Evolutionary conservation across 2,888 invertebrate species (phyloP).

Genomic region (Ariolimax columbianus): DNA sequence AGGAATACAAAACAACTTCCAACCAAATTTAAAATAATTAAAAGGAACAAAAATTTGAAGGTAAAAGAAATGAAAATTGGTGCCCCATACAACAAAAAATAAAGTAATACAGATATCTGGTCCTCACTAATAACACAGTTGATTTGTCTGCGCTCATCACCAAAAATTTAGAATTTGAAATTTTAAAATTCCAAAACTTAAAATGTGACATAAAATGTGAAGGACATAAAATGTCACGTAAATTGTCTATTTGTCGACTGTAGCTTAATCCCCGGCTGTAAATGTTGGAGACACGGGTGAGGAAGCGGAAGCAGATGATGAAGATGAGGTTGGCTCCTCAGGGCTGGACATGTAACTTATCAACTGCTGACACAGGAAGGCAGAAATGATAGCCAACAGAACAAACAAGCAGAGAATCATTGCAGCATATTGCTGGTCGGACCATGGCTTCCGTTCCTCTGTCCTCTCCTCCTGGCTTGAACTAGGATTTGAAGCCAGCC

Average conservation of each 20-base stretch:
- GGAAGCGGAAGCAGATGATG: neutral
- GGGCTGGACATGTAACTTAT: conserved; percentile 54
- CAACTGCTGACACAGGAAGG: conserved; percentile 82
- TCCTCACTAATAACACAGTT: neutral
- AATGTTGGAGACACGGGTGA: neutral
- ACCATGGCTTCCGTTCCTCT: conserved; percentile 76
- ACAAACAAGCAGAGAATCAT: conserved; percentile 83
- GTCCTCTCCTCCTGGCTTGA: neutral
- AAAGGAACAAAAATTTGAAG: neutral
- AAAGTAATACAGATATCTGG: neutral
- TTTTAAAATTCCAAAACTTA: no score
- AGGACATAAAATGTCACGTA: neutral
- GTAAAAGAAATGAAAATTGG: neutral
- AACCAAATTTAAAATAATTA: neutral
- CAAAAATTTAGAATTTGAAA: no score
- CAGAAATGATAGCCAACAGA: conserved; percentile 83
- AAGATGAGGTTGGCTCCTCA: neutral
- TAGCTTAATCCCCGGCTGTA: neutral
- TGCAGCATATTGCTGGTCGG: conserved; percentile 84
- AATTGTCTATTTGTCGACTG: neutral
- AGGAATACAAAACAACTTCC: neutral
- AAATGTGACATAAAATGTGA: conserved; percentile 10
- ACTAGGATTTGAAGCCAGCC: conserved; percentile 47
- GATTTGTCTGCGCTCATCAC: neutral
- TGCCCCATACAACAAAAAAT: no score